Evolutionary conservation across 2,113 vertebrate genomes (phyloP), one percentile per base, ranked within the genome.

Genomic region (Perccottus glenii): DNA sequence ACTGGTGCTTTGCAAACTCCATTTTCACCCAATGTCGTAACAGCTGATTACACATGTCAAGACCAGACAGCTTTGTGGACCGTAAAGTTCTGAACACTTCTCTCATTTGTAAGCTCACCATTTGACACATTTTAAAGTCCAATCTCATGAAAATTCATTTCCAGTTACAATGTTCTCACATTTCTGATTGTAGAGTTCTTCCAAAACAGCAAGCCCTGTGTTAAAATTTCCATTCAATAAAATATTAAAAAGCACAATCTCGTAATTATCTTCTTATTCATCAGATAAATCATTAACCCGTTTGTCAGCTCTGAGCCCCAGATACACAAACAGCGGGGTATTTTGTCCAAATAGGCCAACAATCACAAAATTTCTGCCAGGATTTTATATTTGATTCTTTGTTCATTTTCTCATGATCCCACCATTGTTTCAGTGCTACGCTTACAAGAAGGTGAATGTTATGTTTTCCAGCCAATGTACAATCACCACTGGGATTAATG

Each of bases 41-140:
- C 67, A 77, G 65, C 59, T 67, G 75, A 70, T 80, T 76, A 60
- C 63, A 80, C 79, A 64, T 42, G 67, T 75, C 64, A 74, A 48
- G 35, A 63, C 8, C 59, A 61, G 44, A 52, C 53, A 40, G 64
- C 48, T 57, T 27, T 53, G 40, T 55, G 38, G 56, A 65, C 71
- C 15, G 60, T 48, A 47, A 64, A 58, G 12, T 50, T 38, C 69
- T 9, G 27, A 71, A 2, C 52, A 11, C 57, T 70, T 32, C 4
- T 59, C 48, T 71, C 35, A 32, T 64, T 58, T 77, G 33, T 45
- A 15, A 32, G 19, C 5, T 43, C 62, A 65, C 61, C n/a, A 45
- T 15, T n/a, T n/a, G n/a, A n/a, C n/a, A n/a, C n/a, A n/a, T n/a
- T 58, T n/a, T 8, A 46, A 51, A 67, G 38, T 19, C 12, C 6